Evolutionary conservation across 2,113 vertebrate genomes (phyloP), one percentile per base, ranked within the genome.

Genomic region (Tragelaphus imberbis): DNA sequence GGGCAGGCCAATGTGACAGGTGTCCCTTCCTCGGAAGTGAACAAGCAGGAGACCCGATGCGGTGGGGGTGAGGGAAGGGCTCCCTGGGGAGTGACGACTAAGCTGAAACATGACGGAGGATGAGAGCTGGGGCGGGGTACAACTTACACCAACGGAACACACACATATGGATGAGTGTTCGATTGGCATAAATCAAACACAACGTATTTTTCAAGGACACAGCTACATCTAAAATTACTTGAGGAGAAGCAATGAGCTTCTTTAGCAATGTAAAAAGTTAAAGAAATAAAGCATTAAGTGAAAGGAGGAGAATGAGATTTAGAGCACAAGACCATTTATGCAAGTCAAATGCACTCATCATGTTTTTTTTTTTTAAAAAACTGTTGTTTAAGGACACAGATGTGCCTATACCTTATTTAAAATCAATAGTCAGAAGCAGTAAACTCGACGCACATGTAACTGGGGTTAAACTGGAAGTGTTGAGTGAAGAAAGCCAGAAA

Each of bases 371-470:
- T 44, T 44, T 44, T 5, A 19, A 36, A 7, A 17, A 33, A 15
- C 30, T 23, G 44, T 33, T 4, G 4, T 51, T 86, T 71, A 51
- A 44, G 27, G 21, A 58, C 51, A 61, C 10, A 91, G 47, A 84
- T 13, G 6, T 1, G 0, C 19, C 59, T 28, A 21, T 1, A 36
- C 49, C 27, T 51, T 27, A 63, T n/a, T 16, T 77, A 47, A 55
- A 94, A 36, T 63, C 33, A 79, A 33, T 2, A 87, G 56, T 84
- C 49, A 77, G 47, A 88, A 36, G 58, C 13, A 58, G 75, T 7
- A 11, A 63, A 47, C 10, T 17, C 0, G 4, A 15, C 3, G 3
- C 19, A 56, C 1, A 0, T 11, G 12, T 12, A 40, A 77, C 0
- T 2, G 44, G 2, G 2, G 80, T 27, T 51, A 59, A 80, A 81